These are phyloP conservation scores for Falco peregrinus DNA, from an alignment of 2,797 vertebrate genomes.

Conservation along the genomic window DNA sequence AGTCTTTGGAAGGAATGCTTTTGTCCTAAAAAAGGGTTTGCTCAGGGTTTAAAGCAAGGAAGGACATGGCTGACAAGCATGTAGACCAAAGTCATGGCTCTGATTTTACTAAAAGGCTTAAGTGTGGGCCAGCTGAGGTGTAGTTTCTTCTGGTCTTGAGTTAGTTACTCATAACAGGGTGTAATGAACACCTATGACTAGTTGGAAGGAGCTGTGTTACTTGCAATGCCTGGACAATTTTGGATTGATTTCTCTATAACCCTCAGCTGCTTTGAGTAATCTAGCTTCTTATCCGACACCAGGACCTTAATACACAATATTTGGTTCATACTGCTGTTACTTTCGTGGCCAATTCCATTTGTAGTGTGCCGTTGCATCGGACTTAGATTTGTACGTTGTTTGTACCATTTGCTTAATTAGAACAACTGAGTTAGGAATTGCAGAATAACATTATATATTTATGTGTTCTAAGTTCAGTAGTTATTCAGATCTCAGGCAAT, in stretches of 20 bases:
- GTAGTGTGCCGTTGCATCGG: too few relatives aligned
- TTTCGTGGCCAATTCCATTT: fast-evolving
- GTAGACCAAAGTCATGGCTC: fast-evolving
- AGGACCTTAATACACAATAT: fast-evolving
- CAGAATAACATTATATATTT: not conserved
- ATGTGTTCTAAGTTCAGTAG: not conserved
- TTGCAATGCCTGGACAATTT: too few relatives aligned
- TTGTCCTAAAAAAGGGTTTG: too few relatives aligned
- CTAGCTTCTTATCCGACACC: fast-evolving
- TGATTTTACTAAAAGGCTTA: not conserved
- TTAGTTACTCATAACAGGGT: fast-evolving
- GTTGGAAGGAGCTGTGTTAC: not conserved
- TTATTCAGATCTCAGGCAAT: not conserved
- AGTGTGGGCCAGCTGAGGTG: too few relatives aligned
- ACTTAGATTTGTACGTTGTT: too few relatives aligned
- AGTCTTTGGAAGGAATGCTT: fast-evolving
- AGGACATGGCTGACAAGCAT: fast-evolving
- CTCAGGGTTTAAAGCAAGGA: not conserved
- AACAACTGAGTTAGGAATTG: not conserved
- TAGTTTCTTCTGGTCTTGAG: not conserved
- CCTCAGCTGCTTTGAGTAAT: not conserved
- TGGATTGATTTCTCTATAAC: not conserved
- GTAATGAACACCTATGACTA: fast-evolving
- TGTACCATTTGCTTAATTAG: not conserved
- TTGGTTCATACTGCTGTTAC: not conserved